These are phyloP conservation scores for Lasioglossum pauxillum DNA, from an alignment of 2,888 invertebrate genomes.

Conservation along the genomic window DNA sequence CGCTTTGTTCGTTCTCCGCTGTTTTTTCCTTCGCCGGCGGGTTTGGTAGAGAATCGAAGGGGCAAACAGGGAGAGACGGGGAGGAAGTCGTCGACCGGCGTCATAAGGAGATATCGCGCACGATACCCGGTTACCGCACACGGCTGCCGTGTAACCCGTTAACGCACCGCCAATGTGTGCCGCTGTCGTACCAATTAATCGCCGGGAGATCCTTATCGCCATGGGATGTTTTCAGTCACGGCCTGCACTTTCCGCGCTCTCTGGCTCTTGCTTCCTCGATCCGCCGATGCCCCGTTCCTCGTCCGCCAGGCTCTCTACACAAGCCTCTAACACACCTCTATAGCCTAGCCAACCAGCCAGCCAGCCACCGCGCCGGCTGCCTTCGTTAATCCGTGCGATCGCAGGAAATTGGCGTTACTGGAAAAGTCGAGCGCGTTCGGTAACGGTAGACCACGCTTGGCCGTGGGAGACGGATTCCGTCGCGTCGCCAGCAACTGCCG, in stretches of 20 bases:
- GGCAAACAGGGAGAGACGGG: slow-evolving; percentile 19
- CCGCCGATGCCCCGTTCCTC: slow-evolving; percentile 42
- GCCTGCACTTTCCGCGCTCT: slow-evolving; percentile 61
- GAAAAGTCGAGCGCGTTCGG: slow-evolving; percentile 40
- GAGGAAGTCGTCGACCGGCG: slow-evolving; percentile 67
- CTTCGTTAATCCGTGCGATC: slow-evolving; percentile 25
- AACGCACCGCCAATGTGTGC: slow-evolving; percentile 74
- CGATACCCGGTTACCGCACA: slow-evolving; percentile 60
- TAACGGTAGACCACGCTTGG: slow-evolving; percentile 24
- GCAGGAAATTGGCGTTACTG: slow-evolving; percentile 53
- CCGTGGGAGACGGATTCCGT: neutral
- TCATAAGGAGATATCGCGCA: slow-evolving; percentile 72
- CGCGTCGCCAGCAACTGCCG: neutral
- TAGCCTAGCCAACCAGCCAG: neutral
- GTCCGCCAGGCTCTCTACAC: slow-evolving; percentile 10
- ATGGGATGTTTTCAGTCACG: slow-evolving; percentile 73
- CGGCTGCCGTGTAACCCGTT: slow-evolving; percentile 55
- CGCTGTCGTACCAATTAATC: slow-evolving; percentile 84
- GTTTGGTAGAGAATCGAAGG: neutral
- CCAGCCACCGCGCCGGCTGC: neutral
- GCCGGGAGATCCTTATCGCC: slow-evolving; percentile 74
- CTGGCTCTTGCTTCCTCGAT: slow-evolving; percentile 37
- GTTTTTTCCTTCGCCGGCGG: neutral
- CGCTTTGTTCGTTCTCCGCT: neutral
- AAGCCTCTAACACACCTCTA: neutral